phyloP scores from a whole-genome alignment of 2,797 vertebrate species.

The Graptemys geographica region DNA sequence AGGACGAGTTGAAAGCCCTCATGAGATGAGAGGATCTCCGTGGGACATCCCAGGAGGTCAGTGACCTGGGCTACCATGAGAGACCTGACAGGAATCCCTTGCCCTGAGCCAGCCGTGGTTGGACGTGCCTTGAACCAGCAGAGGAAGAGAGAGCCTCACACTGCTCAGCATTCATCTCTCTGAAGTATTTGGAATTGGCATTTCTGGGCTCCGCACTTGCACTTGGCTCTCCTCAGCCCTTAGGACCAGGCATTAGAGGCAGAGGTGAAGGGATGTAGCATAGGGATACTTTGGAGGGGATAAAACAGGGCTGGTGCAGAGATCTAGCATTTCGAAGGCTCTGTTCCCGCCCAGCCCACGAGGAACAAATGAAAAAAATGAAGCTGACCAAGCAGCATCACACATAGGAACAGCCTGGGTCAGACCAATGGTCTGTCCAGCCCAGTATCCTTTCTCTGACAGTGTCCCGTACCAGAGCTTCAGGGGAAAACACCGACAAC shows the following conservation, averaged over 20 bases:
- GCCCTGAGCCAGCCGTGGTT: not conserved
- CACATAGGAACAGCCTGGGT: not conserved
- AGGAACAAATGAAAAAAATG: not conserved
- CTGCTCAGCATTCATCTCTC: not conserved
- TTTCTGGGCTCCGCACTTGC: not conserved
- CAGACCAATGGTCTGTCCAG: not conserved
- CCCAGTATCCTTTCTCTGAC: too few species aligned
- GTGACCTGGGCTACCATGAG: not conserved
- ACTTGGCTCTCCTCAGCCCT: not conserved
- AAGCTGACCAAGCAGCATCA: not conserved
- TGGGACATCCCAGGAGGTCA: not conserved
- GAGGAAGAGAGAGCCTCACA: not conserved
- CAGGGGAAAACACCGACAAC: rapidly evolving
- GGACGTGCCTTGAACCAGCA: not conserved
- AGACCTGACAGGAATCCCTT: not conserved
- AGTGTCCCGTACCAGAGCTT: not conserved
- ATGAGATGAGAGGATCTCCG: not conserved
- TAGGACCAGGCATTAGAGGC: rapidly evolving
- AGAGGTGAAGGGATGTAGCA: not conserved
- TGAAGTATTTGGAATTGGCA: not conserved
- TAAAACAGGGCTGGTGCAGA: not conserved
- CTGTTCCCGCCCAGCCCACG: rapidly evolving
- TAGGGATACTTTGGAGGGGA: not conserved
- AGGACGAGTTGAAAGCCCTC: not conserved
- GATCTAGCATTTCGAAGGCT: not conserved